phyloP scores from a whole-genome alignment of 2,797 vertebrate genomes.

The Enteromius afrohamiltoni region DNA sequence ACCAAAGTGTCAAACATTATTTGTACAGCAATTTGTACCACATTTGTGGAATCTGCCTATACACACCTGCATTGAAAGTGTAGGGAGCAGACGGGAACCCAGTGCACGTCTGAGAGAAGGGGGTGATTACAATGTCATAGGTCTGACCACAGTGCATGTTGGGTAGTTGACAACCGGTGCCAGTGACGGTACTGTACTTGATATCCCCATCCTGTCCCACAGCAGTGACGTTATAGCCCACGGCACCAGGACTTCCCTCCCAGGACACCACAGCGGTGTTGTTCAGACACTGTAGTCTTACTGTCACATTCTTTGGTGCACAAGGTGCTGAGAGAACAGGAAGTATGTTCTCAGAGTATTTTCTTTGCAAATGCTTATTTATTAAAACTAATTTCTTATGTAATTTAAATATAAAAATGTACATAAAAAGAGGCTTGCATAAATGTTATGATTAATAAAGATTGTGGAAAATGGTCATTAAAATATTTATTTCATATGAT shows the following conservation, averaged over 20 bases:
- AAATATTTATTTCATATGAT: not conserved
- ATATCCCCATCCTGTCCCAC: slow-evolving; percentile 60
- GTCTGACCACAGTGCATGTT: slow-evolving; percentile 74
- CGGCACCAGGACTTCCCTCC: slow-evolving; percentile 64
- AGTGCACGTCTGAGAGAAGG: slow-evolving; percentile 66
- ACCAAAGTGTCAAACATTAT: no score
- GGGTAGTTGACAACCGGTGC: slow-evolving; percentile 69
- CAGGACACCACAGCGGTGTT: slow-evolving; percentile 76
- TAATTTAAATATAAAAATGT: not conserved
- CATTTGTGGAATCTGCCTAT: not conserved
- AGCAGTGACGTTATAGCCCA: slow-evolving; percentile 70
- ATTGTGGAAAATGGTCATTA: not conserved
- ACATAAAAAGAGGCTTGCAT: not conserved
- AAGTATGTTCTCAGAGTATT: not conserved
- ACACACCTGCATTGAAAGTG: slow-evolving; percentile 71
- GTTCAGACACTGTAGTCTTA: slow-evolving; percentile 72
- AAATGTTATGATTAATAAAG: not conserved
- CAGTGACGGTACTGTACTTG: slow-evolving; percentile 64
- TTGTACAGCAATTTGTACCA: not conserved
- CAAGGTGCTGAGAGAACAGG: slow-evolving; percentile 74
- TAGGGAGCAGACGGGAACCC: slow-evolving; percentile 61
- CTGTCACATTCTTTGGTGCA: slow-evolving; percentile 70
- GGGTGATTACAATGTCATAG: slow-evolving; percentile 72
- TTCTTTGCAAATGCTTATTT: not conserved
- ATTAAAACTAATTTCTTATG: not conserved